phyloP scores from a whole-genome alignment of 2,113 vertebrate species.

The Hippocampus guttulatus region DNA sequence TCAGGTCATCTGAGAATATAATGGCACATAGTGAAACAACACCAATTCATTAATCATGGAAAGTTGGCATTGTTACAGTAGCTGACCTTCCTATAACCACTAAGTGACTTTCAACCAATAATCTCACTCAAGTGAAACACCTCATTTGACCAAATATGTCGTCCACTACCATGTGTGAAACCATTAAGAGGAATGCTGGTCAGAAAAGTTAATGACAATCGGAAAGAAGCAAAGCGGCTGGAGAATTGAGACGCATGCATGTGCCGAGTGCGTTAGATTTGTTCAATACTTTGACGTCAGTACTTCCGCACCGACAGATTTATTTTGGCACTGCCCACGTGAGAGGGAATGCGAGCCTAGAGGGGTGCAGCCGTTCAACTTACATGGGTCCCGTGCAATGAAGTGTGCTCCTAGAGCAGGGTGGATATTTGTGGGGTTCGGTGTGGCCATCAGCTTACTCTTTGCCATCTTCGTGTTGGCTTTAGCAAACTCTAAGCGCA shows the following conservation, averaged over 20 bases:
- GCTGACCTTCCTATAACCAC: neutral
- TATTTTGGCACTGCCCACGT: slow-evolving; percentile 35
- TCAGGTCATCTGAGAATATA: slow-evolving; percentile 85
- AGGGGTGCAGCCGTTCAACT: slow-evolving; percentile 78
- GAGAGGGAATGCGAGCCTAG: slow-evolving; percentile 67
- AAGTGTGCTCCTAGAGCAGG: slow-evolving; percentile 96
- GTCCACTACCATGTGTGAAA: neutral
- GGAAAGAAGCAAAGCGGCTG: slow-evolving; percentile 51
- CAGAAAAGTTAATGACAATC: slow-evolving; percentile 22
- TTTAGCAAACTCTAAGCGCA: slow-evolving; percentile 99
- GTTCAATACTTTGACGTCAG: slow-evolving; percentile 31
- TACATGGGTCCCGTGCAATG: slow-evolving; percentile 99
- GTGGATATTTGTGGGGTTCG: slow-evolving; percentile 95
- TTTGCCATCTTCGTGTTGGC: slow-evolving; percentile 99
- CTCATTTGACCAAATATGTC: neutral
- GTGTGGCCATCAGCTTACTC: slow-evolving; percentile 98
- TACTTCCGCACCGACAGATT: slow-evolving; percentile 13
- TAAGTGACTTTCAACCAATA: neutral
- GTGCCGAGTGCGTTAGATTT: slow-evolving; percentile 72
- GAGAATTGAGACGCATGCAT: slow-evolving; percentile 65
- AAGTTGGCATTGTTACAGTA: neutral
- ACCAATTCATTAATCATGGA: slow-evolving; percentile 21
- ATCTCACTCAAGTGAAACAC: neutral
- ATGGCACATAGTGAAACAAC: slow-evolving; percentile 16
- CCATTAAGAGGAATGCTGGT: neutral